Conservation (phyloP, 2,888 invertebrate species). For the Microctonus aethiopoides region DNA sequence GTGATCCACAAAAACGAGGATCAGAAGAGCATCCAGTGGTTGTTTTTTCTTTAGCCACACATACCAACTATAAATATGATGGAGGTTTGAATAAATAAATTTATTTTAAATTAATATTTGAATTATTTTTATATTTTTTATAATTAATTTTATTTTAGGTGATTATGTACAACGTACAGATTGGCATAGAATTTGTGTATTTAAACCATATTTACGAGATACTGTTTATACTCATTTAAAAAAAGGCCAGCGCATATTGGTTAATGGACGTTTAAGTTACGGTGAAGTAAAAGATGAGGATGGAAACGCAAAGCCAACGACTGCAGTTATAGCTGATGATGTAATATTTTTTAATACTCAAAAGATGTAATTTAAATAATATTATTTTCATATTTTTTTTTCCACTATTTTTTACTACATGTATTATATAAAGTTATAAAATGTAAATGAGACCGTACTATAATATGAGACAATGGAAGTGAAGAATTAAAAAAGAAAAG, state of each 20-base stretch:
- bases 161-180: slow-evolving; percentile 88
- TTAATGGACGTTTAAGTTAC: slow-evolving; percentile 85
- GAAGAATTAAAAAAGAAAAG: neutral
- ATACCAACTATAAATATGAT: slow-evolving; percentile 79
- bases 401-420: neutral
- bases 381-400: neutral
- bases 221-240: slow-evolving; percentile 81
- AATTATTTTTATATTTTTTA: slow-evolving; percentile 1
- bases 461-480: neutral
- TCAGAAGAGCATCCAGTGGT: slow-evolving; percentile 85
- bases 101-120: neutral
- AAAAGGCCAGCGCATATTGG: slow-evolving; percentile 87
- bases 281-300: slow-evolving; percentile 85
- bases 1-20: slow-evolving; percentile 89
- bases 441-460: neutral
- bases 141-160: slow-evolving; percentile 68
- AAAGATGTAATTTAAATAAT: neutral
- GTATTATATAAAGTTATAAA: neutral
- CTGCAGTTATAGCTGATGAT: slow-evolving; percentile 88
- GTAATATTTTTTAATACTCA: slow-evolving; percentile 76
- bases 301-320: slow-evolving; percentile 78
- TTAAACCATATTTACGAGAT: slow-evolving; percentile 85
- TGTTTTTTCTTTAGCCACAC: slow-evolving; percentile 90
- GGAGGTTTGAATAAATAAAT: slow-evolving; percentile 57
- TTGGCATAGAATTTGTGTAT: slow-evolving; percentile 91